Base-by-base conservation (phyloP, 2,113 vertebrate genomes). In the Campylorhamphus procurvoides region DNA sequence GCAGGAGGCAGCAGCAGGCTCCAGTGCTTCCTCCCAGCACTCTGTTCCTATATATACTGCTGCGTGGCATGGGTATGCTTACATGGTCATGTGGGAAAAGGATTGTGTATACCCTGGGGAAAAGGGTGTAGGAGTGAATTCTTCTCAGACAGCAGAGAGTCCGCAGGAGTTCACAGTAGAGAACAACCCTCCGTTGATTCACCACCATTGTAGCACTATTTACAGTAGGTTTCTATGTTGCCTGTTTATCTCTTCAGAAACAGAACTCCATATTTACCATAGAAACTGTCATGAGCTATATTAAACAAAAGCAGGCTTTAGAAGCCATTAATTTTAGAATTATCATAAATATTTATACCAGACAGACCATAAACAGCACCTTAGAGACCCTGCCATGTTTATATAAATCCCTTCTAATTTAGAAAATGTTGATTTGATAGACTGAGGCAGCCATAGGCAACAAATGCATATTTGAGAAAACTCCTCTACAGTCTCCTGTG, bases 331-430 rank as follows among this genome's bases (percentile, higher is more conserved):
- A 63, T 89, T 94, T 94, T 96, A 47, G 89, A 89, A 84, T 35
- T 5, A 52, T 68, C 37, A 76, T 93, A 93, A 94, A 92, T 91
- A 93, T 85, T 94, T 94, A 47, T 46, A 63, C 29, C 63, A 91
- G 67, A 62, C 53, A 76, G 74, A 87, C 67, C 78, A 87, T 71
- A 89, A 94, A 89, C 44, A 76, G 77, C 42, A 89, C 74, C 58
- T 77, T 91, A 79, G 73, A 74, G 81, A 75, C 72, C 50, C 23
- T 2, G 1, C 9, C 84, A 35, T 79, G 53, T 93, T 95, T 89
- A 68, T 53, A 62, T 39, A 93, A 89, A 76, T 64, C 33, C 27
- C 29, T 79, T 81, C 44, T 87, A 82, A 81, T 69, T 76, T 74
- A 80, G 84, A 89, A 90, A 83, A 81, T 67, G 78, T 8, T 74